Conservation (phyloP, 37 sponge, comb jelly and placozoan species). For the Haliclona indistincta region DNA sequence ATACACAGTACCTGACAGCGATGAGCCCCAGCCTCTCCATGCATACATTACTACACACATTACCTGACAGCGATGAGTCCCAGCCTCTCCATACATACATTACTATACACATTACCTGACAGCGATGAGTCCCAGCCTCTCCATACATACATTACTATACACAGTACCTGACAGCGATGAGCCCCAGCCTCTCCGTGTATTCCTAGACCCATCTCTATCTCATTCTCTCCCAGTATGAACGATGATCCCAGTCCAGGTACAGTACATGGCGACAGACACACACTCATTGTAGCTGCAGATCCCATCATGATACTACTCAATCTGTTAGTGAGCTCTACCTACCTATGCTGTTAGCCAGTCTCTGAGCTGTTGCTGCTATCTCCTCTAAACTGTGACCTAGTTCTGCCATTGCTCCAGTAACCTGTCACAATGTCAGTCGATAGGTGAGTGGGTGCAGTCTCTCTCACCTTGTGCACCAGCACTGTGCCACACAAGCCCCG, state of each 20-base stretch:
- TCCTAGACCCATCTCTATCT: constrained; percentile 94
- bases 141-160: no score
- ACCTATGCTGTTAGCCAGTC: constrained; percentile 68
- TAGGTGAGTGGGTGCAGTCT: neutral
- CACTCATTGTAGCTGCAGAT: constrained; percentile 78
- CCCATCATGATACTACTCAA: neutral
- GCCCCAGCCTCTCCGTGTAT: constrained; percentile 98
- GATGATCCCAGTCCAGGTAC: constrained; percentile 83
- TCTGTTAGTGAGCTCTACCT: neutral
- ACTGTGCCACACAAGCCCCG: constrained; percentile 90
- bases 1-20: no score
- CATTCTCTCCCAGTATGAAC: constrained; percentile 74
- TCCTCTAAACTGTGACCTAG: constrained; percentile 72
- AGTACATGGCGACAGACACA: constrained; percentile 89
- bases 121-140: no score
- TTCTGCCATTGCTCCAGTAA: constrained; percentile 94
- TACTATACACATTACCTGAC: no score
- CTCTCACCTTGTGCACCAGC: constrained; percentile 84
- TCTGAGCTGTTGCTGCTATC: constrained; percentile 52
- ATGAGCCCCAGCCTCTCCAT: no score
- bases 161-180: constrained; percentile 62
- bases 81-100: no score
- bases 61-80: no score
- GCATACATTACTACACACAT: no score
- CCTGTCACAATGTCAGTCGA: constrained; percentile 19